Evolutionary conservation across 2,113 vertebrate species (phyloP).

Genomic region (Addax nasomaculatus): DNA sequence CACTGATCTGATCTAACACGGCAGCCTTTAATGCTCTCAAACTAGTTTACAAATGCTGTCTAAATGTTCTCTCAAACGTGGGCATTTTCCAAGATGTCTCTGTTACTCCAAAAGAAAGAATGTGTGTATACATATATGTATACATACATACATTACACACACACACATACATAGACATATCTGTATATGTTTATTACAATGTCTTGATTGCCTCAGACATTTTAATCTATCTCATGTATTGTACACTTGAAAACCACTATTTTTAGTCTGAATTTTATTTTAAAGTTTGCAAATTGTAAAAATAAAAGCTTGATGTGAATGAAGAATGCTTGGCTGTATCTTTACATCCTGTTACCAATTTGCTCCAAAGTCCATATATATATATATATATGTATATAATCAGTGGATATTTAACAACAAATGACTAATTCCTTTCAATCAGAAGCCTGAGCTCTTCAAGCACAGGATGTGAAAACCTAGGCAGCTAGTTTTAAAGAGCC

Average conservation of each 20-base stretch:
- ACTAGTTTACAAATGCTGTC: not conserved
- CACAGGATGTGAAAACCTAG: not conserved
- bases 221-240: not conserved
- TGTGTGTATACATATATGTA: not conserved
- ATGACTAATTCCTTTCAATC: slow-evolving; percentile 16
- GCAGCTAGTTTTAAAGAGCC: slow-evolving; percentile 58
- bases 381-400: slow-evolving; percentile 1
- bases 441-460: not conserved
- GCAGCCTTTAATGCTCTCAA: not conserved
- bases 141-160: fast-evolving
- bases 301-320: slow-evolving; percentile 59
- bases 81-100: not conserved
- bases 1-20: not conserved
- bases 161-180: not conserved
- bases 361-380: slow-evolving; percentile 43
- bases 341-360: slow-evolving; percentile 35
- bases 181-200: not conserved
- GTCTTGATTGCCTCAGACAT: not conserved
- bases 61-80: not conserved
- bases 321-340: slow-evolving; percentile 54
- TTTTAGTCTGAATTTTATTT: slow-evolving; percentile 22
- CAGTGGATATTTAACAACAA: slow-evolving; percentile 21
- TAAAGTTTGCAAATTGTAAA: slow-evolving; percentile 39
- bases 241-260: not conserved
- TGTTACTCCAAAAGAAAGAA: not conserved